Evolutionary conservation across 2,888 invertebrate genomes (phyloP).

Genomic region (Acleris literana): DNA sequence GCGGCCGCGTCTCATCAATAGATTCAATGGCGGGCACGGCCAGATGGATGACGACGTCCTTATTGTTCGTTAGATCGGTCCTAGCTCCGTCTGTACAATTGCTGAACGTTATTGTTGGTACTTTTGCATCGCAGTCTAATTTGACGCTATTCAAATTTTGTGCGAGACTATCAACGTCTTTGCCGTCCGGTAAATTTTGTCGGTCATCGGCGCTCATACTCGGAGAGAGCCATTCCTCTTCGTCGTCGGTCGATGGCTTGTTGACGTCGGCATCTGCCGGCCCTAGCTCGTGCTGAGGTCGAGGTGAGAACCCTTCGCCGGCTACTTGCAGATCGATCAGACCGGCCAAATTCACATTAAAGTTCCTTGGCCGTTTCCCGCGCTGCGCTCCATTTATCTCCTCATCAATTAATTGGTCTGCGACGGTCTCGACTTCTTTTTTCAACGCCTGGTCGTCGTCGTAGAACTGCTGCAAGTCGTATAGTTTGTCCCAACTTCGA

Average conservation of each 20-base stretch:
- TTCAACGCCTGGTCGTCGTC: slow-evolving; percentile 73
- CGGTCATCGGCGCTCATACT: slow-evolving; percentile 75
- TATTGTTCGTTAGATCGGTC: slow-evolving; percentile 62
- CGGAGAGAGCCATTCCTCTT: slow-evolving; percentile 77
- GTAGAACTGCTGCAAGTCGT: slow-evolving; percentile 77
- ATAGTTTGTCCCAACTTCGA: slow-evolving; percentile 57
- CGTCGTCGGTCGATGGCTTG: slow-evolving; percentile 60
- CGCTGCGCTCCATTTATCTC: slow-evolving; percentile 54
- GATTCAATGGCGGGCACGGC: slow-evolving; percentile 75
- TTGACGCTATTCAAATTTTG: slow-evolving; percentile 65
- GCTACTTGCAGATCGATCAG: slow-evolving; percentile 68
- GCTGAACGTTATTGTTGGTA: slow-evolving; percentile 78
- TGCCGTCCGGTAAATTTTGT: slow-evolving; percentile 48
- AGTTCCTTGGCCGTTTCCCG: slow-evolving; percentile 53
- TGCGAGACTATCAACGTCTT: slow-evolving; percentile 64
- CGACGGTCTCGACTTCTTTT: slow-evolving; percentile 67
- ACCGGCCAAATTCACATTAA: slow-evolving; percentile 75
- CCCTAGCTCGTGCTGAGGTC: slow-evolving; percentile 56
- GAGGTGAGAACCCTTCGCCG: slow-evolving; percentile 66
- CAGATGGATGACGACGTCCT: slow-evolving; percentile 67
- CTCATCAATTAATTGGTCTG: slow-evolving; percentile 63
- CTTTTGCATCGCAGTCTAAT: slow-evolving; percentile 69
- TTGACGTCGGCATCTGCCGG: slow-evolving; percentile 67
- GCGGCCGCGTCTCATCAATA: slow-evolving; percentile 75
- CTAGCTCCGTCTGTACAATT: slow-evolving; percentile 72